Conservation (phyloP, 2,113 vertebrate species). For the Ellobius talpinus region DNA sequence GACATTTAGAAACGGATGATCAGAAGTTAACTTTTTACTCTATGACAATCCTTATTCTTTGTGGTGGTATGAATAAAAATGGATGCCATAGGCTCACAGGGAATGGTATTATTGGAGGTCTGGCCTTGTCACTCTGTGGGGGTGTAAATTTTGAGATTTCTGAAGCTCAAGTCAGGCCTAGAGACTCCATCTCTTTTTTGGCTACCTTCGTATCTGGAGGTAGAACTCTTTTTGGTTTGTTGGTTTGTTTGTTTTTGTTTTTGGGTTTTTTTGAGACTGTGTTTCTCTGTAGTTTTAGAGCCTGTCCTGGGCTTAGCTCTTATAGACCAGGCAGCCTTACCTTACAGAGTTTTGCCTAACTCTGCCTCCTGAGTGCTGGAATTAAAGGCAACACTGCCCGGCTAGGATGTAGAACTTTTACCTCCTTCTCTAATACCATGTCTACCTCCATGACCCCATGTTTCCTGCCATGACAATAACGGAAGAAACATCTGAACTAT, state of each 20-base stretch:
- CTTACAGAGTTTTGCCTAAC: too few relatives aligned
- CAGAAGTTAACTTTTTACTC: background rate
- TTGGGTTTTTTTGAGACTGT: too few relatives aligned
- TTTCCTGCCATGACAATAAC: background rate
- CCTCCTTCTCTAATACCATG: background rate
- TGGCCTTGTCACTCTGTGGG: background rate
- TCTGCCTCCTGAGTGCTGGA: too few relatives aligned
- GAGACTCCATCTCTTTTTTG: background rate
- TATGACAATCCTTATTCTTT: background rate
- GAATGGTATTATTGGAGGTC: background rate
- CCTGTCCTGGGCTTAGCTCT: too few relatives aligned
- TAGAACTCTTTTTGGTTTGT: background rate
- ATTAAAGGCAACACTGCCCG: too few relatives aligned
- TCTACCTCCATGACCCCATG: background rate
- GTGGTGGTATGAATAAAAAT: background rate
- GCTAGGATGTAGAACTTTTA: background rate
- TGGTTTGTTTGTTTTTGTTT: too few relatives aligned
- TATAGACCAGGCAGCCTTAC: too few relatives aligned
- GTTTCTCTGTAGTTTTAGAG: too few relatives aligned
- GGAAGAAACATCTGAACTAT: background rate
- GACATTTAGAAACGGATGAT: background rate
- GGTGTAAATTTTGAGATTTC: background rate
- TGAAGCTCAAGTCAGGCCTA: background rate
- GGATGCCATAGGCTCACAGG: background rate
- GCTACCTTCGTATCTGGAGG: background rate